Base-by-base conservation (phyloP, 2,113 vertebrate species). In the Apaloderma vittatum region DNA sequence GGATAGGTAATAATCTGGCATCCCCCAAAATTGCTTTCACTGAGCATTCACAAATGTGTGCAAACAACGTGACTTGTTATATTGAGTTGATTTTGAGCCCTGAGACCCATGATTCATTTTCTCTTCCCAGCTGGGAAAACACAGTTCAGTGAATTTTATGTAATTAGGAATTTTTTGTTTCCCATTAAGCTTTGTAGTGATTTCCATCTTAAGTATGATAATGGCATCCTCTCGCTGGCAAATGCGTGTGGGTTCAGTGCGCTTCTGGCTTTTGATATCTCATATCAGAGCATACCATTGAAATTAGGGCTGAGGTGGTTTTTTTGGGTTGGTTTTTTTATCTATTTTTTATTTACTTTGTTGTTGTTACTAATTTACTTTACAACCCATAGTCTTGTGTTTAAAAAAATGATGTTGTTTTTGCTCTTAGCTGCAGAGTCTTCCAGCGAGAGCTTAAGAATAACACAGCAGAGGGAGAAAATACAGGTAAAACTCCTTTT, bases 401-500 rank as follows among this genome's bases (percentile, higher is more conserved):
- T 88, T 59, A 83, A 83, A 55, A 70, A 73, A 18, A 26, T 63
- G 40, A 0, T 54, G 46, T 20, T 72, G 26, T 37, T 1, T 63
- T 78, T 80, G 6, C 11, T 93, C 81, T 84, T 43, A 97, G 73
- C 96, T 97, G 68, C 96, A 98, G 98, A 81, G 95, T 98, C 81
- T 98, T 98, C 81, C 95, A 98, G 43, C 43, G 89, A 86, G 98
- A 98, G 72, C 83, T 95, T 78, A 96, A 98, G 85, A 94, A 73
- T 70, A 95, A 63, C 74, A 14, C 45, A 2, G 57, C 66, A 93
- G 97, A 97, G 57, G 58, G 66, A 91, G 95, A 97, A 91, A 87
- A 74, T 82, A 23, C 57, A 97, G 98, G 98, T 98, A 97, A 96
- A 95, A 70, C 6, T 76, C 48, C 43, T 70, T 84, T 74, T n/a